A percentile compares a stretch with the other conserved stretches of the same genome.
Conservation (phyloP, 1,140 invertebrate genomes). For the Aphelinus certus region DNA sequence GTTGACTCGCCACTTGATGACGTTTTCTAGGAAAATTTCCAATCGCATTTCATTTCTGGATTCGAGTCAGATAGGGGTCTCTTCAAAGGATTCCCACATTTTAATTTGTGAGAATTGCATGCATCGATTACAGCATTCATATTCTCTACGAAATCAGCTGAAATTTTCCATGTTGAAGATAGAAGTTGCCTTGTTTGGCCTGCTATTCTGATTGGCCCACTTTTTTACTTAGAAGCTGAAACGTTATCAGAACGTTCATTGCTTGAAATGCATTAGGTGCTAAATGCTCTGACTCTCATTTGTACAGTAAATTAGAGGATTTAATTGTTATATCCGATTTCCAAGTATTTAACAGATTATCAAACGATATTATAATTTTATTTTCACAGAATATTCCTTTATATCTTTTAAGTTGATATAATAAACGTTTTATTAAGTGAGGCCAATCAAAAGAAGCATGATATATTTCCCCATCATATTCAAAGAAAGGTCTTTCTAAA, state of each 20-base stretch:
- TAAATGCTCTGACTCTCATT: constrained; percentile 41
- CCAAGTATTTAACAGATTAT: constrained; percentile 42
- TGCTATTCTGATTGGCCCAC: constrained; percentile 37
- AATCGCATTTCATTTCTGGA: constrained; percentile 22
- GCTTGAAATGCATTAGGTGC: constrained; percentile 40
- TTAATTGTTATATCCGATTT: constrained; percentile 22
- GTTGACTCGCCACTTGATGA: too few relatives aligned
- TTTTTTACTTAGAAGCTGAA: constrained; percentile 36
- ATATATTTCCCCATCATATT: constrained; percentile 3
- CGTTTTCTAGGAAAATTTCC: too few relatives aligned
- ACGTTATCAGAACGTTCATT: constrained; percentile 44
- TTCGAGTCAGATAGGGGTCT: constrained; percentile 35
- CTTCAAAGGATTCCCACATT: constrained; percentile 25
- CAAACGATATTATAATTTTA: constrained; percentile 35
- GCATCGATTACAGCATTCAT: constrained; percentile 41
- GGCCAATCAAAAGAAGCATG: constrained; percentile 39
- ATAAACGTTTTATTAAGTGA: constrained; percentile 42
- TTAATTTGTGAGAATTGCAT: constrained; percentile 29
- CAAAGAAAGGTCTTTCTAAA: background rate
- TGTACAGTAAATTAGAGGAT: constrained; percentile 41
- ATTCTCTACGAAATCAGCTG: constrained; percentile 34
- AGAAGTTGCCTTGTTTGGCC: constrained; percentile 19
- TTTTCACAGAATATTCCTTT: constrained; percentile 27
- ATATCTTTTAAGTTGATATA: constrained; percentile 29
- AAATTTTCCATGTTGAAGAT: constrained; percentile 35